Evolutionary conservation across 2,797 vertebrate species (phyloP).

Genomic region (Notolepis coatsorum): DNA sequence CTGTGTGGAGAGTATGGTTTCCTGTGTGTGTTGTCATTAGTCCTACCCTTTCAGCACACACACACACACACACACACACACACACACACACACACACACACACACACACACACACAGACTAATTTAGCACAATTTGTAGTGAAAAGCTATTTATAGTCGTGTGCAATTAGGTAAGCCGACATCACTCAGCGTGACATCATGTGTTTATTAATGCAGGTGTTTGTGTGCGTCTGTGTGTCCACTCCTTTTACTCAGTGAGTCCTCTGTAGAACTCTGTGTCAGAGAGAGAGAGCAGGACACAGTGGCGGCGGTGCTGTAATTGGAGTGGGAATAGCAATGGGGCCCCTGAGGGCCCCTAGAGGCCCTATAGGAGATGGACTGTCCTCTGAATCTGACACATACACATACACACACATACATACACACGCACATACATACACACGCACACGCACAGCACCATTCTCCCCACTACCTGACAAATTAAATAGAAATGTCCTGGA

Average conservation of each 20-base stretch:
- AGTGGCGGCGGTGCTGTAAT: constrained; percentile 57
- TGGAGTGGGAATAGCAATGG: constrained; percentile 62
- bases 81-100: neutral
- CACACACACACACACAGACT: constrained; percentile 7
- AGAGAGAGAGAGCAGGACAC: constrained; percentile 2
- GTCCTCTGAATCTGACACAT: constrained; percentile 58
- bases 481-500: constrained; percentile 56
- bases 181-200: constrained; percentile 34
- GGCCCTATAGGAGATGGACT: constrained; percentile 52
- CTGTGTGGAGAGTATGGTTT: neutral
- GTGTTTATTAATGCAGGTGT: constrained; percentile 4
- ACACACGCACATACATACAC: constrained; percentile 11
- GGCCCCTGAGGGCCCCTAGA: constrained; percentile 54
- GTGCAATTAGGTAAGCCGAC: no score
- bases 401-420: neutral
- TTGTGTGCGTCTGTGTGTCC: neutral
- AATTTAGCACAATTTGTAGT: constrained; percentile 10
- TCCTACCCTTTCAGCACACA: constrained; percentile 1
- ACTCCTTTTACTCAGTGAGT: neutral
- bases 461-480: constrained; percentile 44
- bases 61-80: constrained; percentile 6
- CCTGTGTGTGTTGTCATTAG: no score
- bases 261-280: constrained; percentile 11
- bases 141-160: no score
- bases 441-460: constrained; percentile 14